phyloP scores from a whole-genome alignment of 2,888 invertebrate species.

The Danaus chrysippus region DNA sequence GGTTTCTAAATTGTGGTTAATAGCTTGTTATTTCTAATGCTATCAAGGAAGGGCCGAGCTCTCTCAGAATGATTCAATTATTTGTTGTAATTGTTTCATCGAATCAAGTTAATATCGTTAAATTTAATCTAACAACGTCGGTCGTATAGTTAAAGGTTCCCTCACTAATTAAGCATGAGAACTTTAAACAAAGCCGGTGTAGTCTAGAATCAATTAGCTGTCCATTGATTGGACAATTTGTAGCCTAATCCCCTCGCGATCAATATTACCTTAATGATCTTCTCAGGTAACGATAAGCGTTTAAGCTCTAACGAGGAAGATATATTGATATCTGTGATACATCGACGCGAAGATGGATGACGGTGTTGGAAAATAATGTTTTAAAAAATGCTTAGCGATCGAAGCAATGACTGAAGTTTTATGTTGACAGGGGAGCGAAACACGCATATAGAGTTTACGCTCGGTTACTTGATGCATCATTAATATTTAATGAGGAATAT shows the following conservation, averaged over 20 bases:
- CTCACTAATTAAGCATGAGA: conserved; percentile 26
- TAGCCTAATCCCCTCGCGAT: conserved; percentile 67
- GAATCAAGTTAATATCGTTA: background rate
- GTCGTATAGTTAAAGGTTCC: background rate
- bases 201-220: conserved; percentile 79
- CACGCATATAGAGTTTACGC: background rate
- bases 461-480: background rate
- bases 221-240: conserved; percentile 80
- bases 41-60: background rate
- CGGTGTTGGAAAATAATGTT: conserved; percentile 7
- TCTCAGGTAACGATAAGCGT: conserved; percentile 52
- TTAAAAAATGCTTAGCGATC: conserved; percentile 5
- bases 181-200: conserved; percentile 42
- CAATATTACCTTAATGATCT: conserved; percentile 72
- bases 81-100: background rate
- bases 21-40: background rate
- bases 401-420: conserved; percentile 2
- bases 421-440: background rate
- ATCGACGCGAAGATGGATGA: conserved; percentile 25
- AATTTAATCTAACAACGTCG: background rate
- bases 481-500: background rate
- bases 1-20: background rate
- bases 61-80: conserved; percentile 2
- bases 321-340: conserved; percentile 29
- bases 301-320: conserved; percentile 37